Evolutionary conservation across 2,113 vertebrate genomes (phyloP).

Genomic region (Clarias macrocephalus): DNA sequence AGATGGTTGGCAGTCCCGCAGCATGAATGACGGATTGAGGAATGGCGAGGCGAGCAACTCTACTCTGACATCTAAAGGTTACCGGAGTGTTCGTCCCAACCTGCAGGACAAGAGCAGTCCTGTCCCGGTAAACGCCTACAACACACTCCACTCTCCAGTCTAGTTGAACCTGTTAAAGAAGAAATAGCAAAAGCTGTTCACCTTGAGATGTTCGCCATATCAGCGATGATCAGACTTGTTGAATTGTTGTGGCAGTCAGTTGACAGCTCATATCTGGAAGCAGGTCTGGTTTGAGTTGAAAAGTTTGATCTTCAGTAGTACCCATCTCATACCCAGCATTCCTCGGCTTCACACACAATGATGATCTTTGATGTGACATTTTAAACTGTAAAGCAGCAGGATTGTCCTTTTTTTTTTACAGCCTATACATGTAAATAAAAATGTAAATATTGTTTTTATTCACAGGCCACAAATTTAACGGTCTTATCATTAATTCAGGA

Average conservation of each 20-base stretch:
- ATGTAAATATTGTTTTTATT: constrained; percentile 8
- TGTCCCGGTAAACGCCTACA: constrained; percentile 78
- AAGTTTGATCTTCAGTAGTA: background rate
- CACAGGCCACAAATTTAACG: constrained; percentile 1
- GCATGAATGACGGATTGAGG: constrained; percentile 78
- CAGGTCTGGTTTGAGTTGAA: background rate
- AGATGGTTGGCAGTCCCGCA: constrained; percentile 89
- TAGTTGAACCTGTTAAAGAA: background rate
- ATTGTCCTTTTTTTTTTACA: background rate
- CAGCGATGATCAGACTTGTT: background rate
- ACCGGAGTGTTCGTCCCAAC: constrained; percentile 91
- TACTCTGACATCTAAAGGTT: constrained; percentile 94
- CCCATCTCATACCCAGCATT: background rate
- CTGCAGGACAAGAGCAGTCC: constrained; percentile 91
- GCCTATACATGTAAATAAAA: constrained; percentile 4
- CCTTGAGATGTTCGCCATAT: background rate
- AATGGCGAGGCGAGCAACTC: constrained; percentile 87
- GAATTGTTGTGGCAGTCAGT: background rate
- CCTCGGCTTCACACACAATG: background rate
- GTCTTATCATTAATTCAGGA: background rate
- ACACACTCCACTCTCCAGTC: background rate
- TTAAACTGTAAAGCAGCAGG: background rate
- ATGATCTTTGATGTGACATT: background rate
- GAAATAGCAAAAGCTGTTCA: background rate
- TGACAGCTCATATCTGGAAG: background rate